A percentile compares a stretch with the other conserved stretches of the same genome.
Evolutionary conservation across 2,113 vertebrate genomes (phyloP).

Genomic region (Entomyzon cyanotis): DNA sequence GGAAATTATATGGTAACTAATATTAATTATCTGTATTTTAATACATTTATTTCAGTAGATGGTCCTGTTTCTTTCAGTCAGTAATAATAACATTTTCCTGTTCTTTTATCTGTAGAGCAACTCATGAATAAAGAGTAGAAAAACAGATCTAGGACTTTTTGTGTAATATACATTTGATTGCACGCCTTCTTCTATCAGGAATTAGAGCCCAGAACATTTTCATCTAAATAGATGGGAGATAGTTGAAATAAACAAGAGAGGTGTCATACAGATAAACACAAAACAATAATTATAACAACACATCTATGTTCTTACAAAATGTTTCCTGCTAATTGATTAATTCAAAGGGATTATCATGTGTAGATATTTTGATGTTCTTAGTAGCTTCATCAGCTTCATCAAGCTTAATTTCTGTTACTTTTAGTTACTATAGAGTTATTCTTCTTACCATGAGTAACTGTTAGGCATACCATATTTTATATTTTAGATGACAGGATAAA

Average conservation of each 20-base stretch:
- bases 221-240: not conserved
- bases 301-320: not conserved
- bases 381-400: not conserved
- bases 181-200: not conserved
- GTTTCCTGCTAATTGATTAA: not conserved
- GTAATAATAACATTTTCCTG: not conserved
- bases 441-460: not conserved
- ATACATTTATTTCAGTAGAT: not conserved
- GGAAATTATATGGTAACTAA: not conserved
- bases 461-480: not conserved
- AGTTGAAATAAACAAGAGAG: not conserved
- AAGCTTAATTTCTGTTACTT: not conserved
- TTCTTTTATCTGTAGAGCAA: not conserved
- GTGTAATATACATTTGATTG: not conserved
- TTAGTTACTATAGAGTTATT: not conserved
- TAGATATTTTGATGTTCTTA: not conserved
- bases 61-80: not conserved
- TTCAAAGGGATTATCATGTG: fast-evolving
- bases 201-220: not conserved
- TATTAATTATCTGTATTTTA: not conserved
- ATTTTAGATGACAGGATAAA: not conserved
- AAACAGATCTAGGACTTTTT: not conserved
- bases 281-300: not conserved
- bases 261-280: not conserved
- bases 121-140: not conserved